These are phyloP conservation scores for Arremon aurantiirostris DNA, from an alignment of 2,797 vertebrate species.

Conservation along the genomic window DNA sequence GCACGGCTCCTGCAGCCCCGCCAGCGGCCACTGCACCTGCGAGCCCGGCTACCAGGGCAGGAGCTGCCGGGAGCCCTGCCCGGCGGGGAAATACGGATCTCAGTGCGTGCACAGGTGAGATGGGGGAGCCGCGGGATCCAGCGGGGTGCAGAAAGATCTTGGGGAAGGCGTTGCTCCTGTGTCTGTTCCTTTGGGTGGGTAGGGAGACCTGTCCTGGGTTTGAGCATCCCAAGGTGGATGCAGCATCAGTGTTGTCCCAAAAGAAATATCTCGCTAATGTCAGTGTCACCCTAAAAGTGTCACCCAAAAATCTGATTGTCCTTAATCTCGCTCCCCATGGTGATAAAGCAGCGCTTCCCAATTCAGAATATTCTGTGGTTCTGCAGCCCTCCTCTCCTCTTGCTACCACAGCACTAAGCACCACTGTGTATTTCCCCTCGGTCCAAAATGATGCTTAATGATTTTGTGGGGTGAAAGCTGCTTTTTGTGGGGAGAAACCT, in stretches of 20 bases:
- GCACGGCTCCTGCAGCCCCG: constrained; percentile 76
- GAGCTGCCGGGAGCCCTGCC: constrained; percentile 80
- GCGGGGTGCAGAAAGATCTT: accelerated
- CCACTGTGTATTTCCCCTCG: accelerated
- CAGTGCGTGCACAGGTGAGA: constrained; percentile 82
- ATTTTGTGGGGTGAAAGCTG: accelerated
- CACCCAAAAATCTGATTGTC: accelerated
- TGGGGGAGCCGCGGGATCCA: accelerated
- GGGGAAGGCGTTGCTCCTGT: accelerated
- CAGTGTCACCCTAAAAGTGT: background rate
- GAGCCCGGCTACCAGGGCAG: constrained; percentile 80
- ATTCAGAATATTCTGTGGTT: background rate
- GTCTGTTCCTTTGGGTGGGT: background rate
- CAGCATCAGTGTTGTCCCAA: accelerated
- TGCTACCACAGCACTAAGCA: background rate
- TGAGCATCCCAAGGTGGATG: background rate
- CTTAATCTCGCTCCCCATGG: accelerated
- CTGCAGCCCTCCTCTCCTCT: background rate
- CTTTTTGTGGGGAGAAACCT: background rate
- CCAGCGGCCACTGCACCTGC: constrained; percentile 83
- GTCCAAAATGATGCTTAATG: background rate
- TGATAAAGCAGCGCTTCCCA: background rate
- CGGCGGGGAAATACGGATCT: constrained; percentile 75
- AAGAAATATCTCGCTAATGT: accelerated
- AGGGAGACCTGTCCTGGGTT: accelerated